Evolutionary conservation across 2,888 invertebrate species (phyloP), one percentile per base, ranked within the genome.

Genomic region (Tenthredo notha): DNA sequence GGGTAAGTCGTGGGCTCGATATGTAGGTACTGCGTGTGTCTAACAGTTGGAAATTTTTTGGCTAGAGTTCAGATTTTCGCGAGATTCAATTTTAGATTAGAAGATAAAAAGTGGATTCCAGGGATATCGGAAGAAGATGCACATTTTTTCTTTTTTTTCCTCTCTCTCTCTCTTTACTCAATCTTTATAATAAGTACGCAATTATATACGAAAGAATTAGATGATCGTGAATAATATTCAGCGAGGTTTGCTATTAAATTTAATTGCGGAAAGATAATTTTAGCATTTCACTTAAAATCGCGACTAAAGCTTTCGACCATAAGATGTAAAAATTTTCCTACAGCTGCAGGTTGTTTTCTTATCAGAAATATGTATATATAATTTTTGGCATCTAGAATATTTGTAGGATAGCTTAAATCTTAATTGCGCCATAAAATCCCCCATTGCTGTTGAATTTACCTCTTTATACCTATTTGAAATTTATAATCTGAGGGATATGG

Each of bases 381-480:
- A 70, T 70, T 70, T 70, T 70, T 18, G 70, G 37, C 5, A 70
- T 33, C 25, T 61, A 61, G 25, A 61, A 25, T 25, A 12, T 25
- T 10, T 61, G 25, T 0, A 25, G 21, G 61, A 25, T 9, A 21
- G 61, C 33, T 70, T 70, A 70, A 37, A 70, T 70, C 37, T 70
- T 70, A 33, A 70, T 70, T 70, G 70, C 70, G 18, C 37, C 7
- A 70, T 70, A 40, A 70, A 70, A 37, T 70, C n/a, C 10, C 12
- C 61, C 70, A 70, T 29, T n/a, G 37, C 18, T 37, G 18, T 33
- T 25, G 15, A 37, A 70, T 37, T 70, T 70, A 70, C 18, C 70
- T 37, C 70, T 78, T 70, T 70, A 33, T n/a, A n/a, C n/a, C n/a
- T n/a, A 70, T 37, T 37, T 37, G 40, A 37, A 70, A 70, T 70